A percentile compares a stretch with the other conserved stretches of the same genome.
phyloP scores from a whole-genome alignment of 2,113 vertebrate species.

The Atherinomorus stipes region DNA sequence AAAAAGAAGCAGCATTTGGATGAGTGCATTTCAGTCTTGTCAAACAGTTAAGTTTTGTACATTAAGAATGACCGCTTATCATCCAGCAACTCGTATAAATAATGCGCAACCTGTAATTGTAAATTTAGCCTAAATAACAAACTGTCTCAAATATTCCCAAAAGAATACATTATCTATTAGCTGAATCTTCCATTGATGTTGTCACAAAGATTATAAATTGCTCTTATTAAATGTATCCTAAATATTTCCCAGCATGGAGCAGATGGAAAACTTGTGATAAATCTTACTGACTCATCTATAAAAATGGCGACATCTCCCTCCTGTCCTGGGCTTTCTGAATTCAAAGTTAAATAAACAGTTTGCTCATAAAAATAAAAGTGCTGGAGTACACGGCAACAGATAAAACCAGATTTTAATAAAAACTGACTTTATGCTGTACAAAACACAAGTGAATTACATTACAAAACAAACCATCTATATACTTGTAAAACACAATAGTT shows the following conservation, averaged over 20 bases:
- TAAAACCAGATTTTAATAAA: slow-evolving; percentile 54
- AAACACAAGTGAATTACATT: slow-evolving; percentile 73
- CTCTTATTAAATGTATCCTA: too few relatives aligned
- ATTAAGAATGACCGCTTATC: too few relatives aligned
- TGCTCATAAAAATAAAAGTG: not conserved
- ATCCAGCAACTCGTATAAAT: too few relatives aligned
- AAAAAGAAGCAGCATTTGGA: too few relatives aligned
- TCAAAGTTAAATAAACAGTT: not conserved
- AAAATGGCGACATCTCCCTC: not conserved
- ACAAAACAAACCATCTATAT: slow-evolving; percentile 72
- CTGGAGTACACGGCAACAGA: slow-evolving; percentile 15
- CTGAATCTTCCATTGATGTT: not conserved
- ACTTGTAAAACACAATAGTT: slow-evolving; percentile 63
- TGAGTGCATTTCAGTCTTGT: too few relatives aligned
- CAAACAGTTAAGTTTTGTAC: too few relatives aligned
- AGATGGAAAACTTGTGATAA: not conserved
- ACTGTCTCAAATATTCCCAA: not conserved
- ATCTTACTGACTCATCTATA: not conserved
- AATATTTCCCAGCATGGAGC: not conserved
- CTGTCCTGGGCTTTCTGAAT: not conserved
- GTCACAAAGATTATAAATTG: too few relatives aligned
- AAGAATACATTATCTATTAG: not conserved
- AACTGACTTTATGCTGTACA: slow-evolving; percentile 80
- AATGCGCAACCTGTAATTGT: too few relatives aligned
- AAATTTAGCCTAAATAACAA: not conserved